Evolutionary conservation across 2,888 invertebrate species (phyloP).

Genomic region (Heliconius sara): DNA sequence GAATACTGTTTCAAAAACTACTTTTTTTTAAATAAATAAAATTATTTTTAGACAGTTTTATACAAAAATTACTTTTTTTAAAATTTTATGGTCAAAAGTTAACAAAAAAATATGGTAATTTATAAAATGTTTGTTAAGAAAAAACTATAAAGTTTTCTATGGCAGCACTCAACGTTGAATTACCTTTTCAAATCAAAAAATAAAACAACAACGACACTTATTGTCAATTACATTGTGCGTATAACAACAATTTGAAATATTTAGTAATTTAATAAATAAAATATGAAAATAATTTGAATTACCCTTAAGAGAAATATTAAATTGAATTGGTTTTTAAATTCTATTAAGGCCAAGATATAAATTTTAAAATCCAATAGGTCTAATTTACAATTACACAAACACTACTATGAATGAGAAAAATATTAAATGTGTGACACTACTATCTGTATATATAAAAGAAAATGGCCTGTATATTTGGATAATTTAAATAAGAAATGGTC

Average conservation of each 20-base stretch:
- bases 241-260: neutral
- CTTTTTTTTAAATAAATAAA: neutral
- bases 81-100: too few species aligned
- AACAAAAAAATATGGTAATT: too few species aligned
- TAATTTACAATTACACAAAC: conserved; percentile 6
- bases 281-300: neutral
- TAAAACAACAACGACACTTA: neutral
- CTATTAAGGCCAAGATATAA: conserved; percentile 19
- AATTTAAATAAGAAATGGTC: conserved; percentile 14
- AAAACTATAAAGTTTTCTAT: neutral
- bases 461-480: neutral
- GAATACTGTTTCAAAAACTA: neutral
- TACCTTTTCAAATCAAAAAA: neutral
- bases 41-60: neutral
- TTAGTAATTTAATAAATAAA: neutral
- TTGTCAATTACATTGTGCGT: neutral
- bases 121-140: neutral
- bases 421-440: neutral
- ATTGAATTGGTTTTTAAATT: neutral
- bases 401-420: neutral
- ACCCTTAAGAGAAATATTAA: neutral
- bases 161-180: conserved; percentile 1
- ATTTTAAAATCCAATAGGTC: neutral
- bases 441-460: neutral
- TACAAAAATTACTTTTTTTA: too few species aligned